Conservation (phyloP, 1,140 invertebrate genomes). For the Drosophila ohnishii region DNA sequence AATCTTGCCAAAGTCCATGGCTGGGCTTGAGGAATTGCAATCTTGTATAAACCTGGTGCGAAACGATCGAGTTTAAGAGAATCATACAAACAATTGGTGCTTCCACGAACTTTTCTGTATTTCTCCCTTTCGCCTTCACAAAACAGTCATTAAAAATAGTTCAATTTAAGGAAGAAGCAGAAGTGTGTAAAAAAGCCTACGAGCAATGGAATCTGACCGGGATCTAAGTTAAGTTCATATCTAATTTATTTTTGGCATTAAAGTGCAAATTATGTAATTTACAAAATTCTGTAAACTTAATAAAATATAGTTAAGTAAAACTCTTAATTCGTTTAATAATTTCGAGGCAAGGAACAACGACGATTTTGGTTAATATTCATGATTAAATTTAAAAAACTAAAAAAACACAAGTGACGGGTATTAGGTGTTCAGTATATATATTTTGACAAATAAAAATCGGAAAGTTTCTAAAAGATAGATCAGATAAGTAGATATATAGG, state of each 20-base stretch:
- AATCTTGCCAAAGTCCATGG: constrained; percentile 68
- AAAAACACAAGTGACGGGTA: too few relatives aligned
- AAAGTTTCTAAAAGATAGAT: too few relatives aligned
- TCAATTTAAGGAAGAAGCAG: constrained; percentile 69
- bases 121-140: constrained; percentile 68
- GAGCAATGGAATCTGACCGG: constrained; percentile 35
- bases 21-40: constrained; percentile 51
- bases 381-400: too few relatives aligned
- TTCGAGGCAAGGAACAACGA: not conserved
- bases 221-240: constrained; percentile 61
- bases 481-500: too few relatives aligned
- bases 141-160: constrained; percentile 81
- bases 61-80: constrained; percentile 22
- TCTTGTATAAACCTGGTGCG: constrained; percentile 60
- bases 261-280: constrained; percentile 49
- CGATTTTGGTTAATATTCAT: too few relatives aligned
- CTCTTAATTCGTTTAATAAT: not conserved
- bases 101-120: constrained; percentile 61
- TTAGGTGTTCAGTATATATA: too few relatives aligned
- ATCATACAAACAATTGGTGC: constrained; percentile 65
- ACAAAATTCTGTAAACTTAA: constrained; percentile 68
- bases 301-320: constrained; percentile 41
- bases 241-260: constrained; percentile 74
- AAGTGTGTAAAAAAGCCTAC: constrained; percentile 42
- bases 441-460: too few relatives aligned